Conservation (phyloP, 2,888 invertebrate species). For the Thalpophila matura region DNA sequence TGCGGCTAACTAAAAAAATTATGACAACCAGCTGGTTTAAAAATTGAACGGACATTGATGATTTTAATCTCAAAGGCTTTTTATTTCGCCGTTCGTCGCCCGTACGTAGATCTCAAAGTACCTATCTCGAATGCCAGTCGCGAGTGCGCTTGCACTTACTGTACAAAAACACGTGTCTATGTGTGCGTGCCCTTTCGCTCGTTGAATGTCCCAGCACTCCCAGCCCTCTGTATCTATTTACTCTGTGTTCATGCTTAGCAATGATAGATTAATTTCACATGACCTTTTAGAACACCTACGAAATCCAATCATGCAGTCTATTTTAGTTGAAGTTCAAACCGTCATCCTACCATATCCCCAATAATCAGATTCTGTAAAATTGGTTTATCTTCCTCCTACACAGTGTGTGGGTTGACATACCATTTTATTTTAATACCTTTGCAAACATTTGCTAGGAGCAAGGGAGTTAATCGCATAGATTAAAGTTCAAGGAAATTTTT, state of each 20-base stretch:
- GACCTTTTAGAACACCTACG: neutral
- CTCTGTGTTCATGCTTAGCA: neutral
- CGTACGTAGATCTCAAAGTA: too few species aligned
- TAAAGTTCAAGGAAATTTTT: slow-evolving; percentile 5
- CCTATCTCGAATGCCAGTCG: too few species aligned
- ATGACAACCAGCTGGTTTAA: too few species aligned
- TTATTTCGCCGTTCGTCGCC: too few species aligned
- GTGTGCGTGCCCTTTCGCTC: too few species aligned
- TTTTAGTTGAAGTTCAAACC: slow-evolving; percentile 22
- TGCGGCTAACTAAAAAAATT: too few species aligned
- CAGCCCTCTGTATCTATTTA: too few species aligned
- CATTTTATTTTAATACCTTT: slow-evolving; percentile 10
- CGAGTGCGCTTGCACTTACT: too few species aligned
- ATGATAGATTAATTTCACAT: neutral
- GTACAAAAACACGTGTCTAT: too few species aligned
- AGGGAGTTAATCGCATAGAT: neutral
- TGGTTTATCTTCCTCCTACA: slow-evolving; percentile 18
- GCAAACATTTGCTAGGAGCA: slow-evolving; percentile 1
- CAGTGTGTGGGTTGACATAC: neutral
- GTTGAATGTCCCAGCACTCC: too few species aligned
- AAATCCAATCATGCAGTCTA: neutral
- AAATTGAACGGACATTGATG: too few species aligned
- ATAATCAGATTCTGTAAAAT: slow-evolving; percentile 8
- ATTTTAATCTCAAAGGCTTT: too few species aligned
- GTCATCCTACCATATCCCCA: neutral